These are phyloP conservation scores for Hippopotamus amphibius DNA, from an alignment of 2,113 vertebrate species.

Conservation along the genomic window DNA sequence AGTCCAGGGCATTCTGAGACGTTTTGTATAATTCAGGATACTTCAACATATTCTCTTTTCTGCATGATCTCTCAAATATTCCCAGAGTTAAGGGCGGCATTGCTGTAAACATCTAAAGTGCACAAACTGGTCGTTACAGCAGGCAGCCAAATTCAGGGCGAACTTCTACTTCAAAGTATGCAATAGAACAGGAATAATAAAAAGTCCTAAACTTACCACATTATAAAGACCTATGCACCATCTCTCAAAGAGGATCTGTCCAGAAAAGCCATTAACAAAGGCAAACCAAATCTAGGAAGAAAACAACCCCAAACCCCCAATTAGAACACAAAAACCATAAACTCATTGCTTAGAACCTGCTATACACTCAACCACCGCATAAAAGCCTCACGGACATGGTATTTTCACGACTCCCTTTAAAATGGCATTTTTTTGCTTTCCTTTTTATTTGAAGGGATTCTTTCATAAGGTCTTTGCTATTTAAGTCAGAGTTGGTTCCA, in stretches of 20 bases:
- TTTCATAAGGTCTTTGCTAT: not conserved
- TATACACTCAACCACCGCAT: fast-evolving
- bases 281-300: conserved; percentile 97
- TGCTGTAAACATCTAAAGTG: conserved; percentile 94
- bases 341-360: not conserved
- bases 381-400: not conserved
- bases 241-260: conserved; percentile 99
- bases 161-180: not conserved
- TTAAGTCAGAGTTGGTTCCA: not conserved
- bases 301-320: conserved; percentile 52
- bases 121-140: conserved; percentile 2
- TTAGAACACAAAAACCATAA: conserved; percentile 51
- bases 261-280: conserved; percentile 99
- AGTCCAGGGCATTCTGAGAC: conserved; percentile 98
- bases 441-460: conserved; percentile 13
- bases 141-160: not conserved
- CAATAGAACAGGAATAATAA: not conserved
- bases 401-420: not conserved
- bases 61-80: conserved; percentile 98
- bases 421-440: conserved; percentile 16
- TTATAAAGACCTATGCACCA: conserved; percentile 99
- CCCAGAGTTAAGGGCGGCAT: conserved; percentile 97
- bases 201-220: conserved; percentile 91
- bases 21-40: conserved; percentile 99
- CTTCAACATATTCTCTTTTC: conserved; percentile 99